A percentile compares a stretch with the other conserved stretches of the same genome.
Evolutionary conservation across 2,888 invertebrate genomes (phyloP).

Genomic region (Gortyna flavago): DNA sequence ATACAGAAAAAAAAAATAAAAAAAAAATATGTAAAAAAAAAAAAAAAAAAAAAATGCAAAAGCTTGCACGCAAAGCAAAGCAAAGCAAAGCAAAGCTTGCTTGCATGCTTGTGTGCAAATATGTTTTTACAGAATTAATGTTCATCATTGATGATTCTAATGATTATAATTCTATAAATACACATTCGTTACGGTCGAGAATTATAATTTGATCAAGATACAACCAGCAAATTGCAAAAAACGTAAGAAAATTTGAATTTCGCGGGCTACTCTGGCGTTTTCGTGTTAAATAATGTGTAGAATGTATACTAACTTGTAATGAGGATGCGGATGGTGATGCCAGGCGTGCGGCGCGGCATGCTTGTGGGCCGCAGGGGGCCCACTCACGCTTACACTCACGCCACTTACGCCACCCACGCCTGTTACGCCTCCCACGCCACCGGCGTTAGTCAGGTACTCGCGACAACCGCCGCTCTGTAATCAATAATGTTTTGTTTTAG

Average conservation of each 20-base stretch:
- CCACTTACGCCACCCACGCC: constrained; percentile 71
- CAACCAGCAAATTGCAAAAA: not conserved
- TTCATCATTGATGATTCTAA: not conserved
- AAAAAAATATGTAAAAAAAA: too few species aligned
- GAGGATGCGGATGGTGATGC: constrained; percentile 87
- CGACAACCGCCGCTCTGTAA: constrained; percentile 85
- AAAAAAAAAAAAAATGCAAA: too few species aligned
- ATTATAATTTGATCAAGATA: not conserved
- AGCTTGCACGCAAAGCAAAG: too few species aligned
- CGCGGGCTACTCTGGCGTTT: not conserved
- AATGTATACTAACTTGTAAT: constrained; percentile 81
- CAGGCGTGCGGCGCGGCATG: constrained; percentile 81
- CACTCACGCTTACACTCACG: constrained; percentile 85
- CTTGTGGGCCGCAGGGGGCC: constrained; percentile 81
- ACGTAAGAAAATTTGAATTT: not conserved
- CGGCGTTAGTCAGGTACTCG: constrained; percentile 78
- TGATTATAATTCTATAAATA: not conserved
- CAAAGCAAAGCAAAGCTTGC: too few species aligned
- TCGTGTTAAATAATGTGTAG: too few species aligned
- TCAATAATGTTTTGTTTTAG: not conserved
- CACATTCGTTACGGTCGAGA: not conserved
- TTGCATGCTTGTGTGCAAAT: too few species aligned
- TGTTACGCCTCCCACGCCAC: constrained; percentile 59
- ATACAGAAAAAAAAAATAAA: too few species aligned
- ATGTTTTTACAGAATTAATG: not conserved